Evolutionary conservation across 2,113 vertebrate genomes (phyloP).

Genomic region (Xiphophorus couchianus): DNA sequence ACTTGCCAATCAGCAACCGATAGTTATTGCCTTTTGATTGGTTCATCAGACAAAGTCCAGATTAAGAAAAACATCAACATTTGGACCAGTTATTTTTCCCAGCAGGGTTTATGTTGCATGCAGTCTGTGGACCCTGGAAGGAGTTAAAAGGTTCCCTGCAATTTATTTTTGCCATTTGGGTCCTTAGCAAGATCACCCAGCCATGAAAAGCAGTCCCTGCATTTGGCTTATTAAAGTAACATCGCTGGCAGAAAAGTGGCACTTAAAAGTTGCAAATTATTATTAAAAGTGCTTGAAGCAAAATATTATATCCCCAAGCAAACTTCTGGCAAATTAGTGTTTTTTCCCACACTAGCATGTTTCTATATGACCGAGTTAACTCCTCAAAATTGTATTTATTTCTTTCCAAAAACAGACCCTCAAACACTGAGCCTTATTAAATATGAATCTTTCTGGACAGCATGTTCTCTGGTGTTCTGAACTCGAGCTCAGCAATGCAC

Average conservation of each 20-base stretch:
- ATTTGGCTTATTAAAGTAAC: slow-evolving; percentile 29
- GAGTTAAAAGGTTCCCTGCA: background rate
- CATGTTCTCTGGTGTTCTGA: background rate
- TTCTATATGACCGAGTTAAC: background rate
- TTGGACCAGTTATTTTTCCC: background rate
- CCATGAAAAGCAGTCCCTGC: slow-evolving; percentile 8
- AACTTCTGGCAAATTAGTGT: background rate
- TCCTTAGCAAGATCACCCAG: slow-evolving; percentile 4
- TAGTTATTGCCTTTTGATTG: background rate
- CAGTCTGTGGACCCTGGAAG: background rate
- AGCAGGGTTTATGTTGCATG: background rate
- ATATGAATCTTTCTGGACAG: background rate
- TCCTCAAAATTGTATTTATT: background rate
- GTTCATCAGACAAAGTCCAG: background rate
- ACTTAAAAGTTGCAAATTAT: slow-evolving; percentile 10
- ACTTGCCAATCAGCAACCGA: background rate
- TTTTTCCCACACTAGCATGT: background rate
- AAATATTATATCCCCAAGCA: slow-evolving; percentile 7
- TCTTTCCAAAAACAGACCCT: no score
- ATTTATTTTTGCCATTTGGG: slow-evolving; percentile 2
- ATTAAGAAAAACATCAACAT: background rate
- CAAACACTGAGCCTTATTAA: background rate
- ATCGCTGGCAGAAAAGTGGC: slow-evolving; percentile 6
- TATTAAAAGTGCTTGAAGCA: slow-evolving; percentile 17
- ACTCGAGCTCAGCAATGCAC: background rate